Evolutionary conservation across 1,140 invertebrate genomes (phyloP), one percentile per base, ranked within the genome.

Genomic region (Carposina sasakii): DNA sequence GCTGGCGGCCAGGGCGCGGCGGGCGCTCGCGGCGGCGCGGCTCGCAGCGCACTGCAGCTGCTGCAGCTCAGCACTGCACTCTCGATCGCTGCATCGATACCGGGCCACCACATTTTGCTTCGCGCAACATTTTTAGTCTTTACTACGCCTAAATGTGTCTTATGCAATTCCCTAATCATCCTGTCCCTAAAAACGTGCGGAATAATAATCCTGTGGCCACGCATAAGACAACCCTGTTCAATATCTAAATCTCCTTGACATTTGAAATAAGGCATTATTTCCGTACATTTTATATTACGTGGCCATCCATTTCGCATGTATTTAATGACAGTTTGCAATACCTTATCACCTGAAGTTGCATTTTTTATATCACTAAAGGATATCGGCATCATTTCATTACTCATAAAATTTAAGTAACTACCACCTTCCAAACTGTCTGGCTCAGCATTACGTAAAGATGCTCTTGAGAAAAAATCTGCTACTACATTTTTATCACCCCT

Each of bases 41-140:
- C 2, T 16, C n/a, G 3, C 41, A 31, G 31, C 5, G 4, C 9
- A 8, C 6, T 12, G 12, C 24, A 28, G 6, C 12, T 15, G 8
- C 15, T 13, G 36, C 36, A 39, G 5, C 15, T 19, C 5, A 4
- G 5, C 15, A 39, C 19, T 3, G 15, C 5, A 3, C 19, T 15
- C 36, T 39, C 16, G 6, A 39, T 39, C 5, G 6, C 8, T 6
- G 8, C 8, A 13, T 39, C 36, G 36, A 17, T 39, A 21, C 36
- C 17, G 13, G 17, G 5, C 17, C 17, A 19, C 36, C 36, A 34
- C 8, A 34, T 9, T 46, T 81, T 63, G 22, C 26, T 50, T 19
- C 71, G 26, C 3, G 79, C 82, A 2, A 78, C 24, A 0, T 53
- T 28, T 50, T 87, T 87, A 64, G 81, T 86, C 41, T 59, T 60